These are phyloP conservation scores for Deilephila elpenor DNA, from an alignment of 2,888 invertebrate genomes.

Conservation along the genomic window DNA sequence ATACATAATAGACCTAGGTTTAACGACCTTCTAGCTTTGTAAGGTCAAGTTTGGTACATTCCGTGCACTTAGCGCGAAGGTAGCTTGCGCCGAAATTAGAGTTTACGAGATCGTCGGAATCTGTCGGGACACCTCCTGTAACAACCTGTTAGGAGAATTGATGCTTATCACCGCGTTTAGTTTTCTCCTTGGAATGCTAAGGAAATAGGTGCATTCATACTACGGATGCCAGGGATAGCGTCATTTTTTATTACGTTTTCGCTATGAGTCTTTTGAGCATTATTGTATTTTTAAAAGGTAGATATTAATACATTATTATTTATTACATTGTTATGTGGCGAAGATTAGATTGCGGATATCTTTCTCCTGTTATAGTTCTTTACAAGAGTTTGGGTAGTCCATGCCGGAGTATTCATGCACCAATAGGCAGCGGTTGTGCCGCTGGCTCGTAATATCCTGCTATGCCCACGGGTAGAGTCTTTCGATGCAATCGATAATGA, in stretches of 20 bases:
- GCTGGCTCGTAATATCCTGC: not conserved
- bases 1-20: slow-evolving; percentile 19
- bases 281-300: no score
- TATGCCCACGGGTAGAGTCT: not conserved
- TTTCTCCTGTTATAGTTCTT: not conserved
- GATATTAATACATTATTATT: no score
- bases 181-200: not conserved
- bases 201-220: not conserved
- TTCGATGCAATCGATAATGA: not conserved
- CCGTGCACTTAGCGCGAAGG: slow-evolving; percentile 21
- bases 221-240: no score
- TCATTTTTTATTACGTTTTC: no score
- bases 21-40: slow-evolving; percentile 9
- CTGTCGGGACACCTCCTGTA: slow-evolving; percentile 10
- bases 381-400: not conserved
- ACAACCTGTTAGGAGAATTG: slow-evolving; percentile 1
- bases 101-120: not conserved
- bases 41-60: slow-evolving; percentile 7
- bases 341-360: not conserved
- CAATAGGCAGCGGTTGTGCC: not conserved
- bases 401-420: not conserved
- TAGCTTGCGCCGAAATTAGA: slow-evolving; percentile 22
- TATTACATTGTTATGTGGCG: no score
- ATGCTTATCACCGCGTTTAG: not conserved
- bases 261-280: not conserved